phyloP scores from a whole-genome alignment of 2,797 vertebrate species.

The Delichon dasypus region DNA sequence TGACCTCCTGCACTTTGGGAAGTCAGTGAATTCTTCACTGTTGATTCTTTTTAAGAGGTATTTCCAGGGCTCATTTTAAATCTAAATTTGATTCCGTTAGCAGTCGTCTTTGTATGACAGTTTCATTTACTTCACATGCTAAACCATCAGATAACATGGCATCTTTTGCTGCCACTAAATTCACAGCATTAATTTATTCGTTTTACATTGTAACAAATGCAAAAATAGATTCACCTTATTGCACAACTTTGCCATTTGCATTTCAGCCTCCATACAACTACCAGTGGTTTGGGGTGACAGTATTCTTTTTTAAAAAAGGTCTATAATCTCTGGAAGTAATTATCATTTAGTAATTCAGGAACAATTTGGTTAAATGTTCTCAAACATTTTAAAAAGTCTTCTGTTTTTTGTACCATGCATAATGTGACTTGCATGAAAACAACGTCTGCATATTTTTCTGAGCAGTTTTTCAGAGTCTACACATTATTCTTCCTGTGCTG shows the following conservation, averaged over 20 bases:
- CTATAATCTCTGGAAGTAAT: background rate
- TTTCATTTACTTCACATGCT: constrained; percentile 40
- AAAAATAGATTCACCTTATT: background rate
- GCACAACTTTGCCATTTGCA: background rate
- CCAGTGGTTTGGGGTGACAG: background rate
- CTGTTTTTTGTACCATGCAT: background rate
- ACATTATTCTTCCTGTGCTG: background rate
- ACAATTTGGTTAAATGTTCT: background rate
- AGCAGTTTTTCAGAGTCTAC: background rate
- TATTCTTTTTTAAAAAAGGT: background rate
- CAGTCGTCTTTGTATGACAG: constrained; percentile 18
- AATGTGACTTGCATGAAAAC: background rate
- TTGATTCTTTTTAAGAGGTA: constrained; percentile 4
- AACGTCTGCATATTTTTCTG: background rate
- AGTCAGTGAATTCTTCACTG: constrained; percentile 12
- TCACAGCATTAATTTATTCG: constrained; percentile 13
- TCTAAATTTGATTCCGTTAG: constrained; percentile 48
- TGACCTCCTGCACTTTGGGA: constrained; percentile 21
- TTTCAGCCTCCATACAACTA: background rate
- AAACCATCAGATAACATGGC: constrained; percentile 32
- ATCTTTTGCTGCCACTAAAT: background rate
- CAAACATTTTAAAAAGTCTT: background rate
- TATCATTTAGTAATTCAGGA: background rate
- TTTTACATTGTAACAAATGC: background rate
- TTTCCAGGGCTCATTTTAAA: constrained; percentile 49